A percentile compares a stretch with the other conserved stretches of the same genome.
Evolutionary conservation across 2,888 invertebrate genomes (phyloP).

Genomic region (Sarcophaga carnaria): DNA sequence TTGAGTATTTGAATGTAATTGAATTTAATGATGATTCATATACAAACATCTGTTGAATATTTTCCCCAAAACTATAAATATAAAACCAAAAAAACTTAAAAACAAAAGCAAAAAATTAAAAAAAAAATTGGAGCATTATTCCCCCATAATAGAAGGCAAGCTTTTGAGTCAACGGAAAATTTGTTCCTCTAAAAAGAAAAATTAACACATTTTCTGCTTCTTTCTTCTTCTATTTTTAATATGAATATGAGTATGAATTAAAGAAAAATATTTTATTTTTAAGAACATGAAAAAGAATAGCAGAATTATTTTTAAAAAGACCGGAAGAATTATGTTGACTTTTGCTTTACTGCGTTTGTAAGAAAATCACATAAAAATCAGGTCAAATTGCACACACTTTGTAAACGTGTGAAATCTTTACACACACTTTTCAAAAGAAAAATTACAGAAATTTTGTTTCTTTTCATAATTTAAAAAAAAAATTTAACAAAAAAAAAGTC

Average conservation of each 20-base stretch:
- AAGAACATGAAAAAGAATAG: constrained; percentile 25
- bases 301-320: constrained; percentile 35
- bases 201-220: constrained; percentile 37
- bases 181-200: not conserved
- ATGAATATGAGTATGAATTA: too few relatives aligned
- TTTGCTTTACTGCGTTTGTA: constrained; percentile 16
- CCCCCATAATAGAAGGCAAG: not conserved
- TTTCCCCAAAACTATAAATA: constrained; percentile 30
- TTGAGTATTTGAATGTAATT: not conserved
- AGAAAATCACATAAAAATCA: constrained; percentile 32
- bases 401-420: constrained; percentile 13
- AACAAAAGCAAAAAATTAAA: too few relatives aligned
- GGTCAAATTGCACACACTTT: constrained; percentile 53
- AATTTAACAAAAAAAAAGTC: not conserved
- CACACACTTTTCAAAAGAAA: not conserved
- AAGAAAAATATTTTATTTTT: constrained; percentile 6
- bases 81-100: not conserved
- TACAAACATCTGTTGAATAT: constrained; percentile 42
- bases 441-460: not conserved
- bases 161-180: too few relatives aligned
- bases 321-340: constrained; percentile 62
- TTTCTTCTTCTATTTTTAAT: constrained; percentile 13
- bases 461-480: not conserved
- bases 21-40: constrained; percentile 23
- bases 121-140: not conserved